Evolutionary conservation across 2,113 vertebrate species (phyloP).

Genomic region (Notothenia coriiceps): DNA sequence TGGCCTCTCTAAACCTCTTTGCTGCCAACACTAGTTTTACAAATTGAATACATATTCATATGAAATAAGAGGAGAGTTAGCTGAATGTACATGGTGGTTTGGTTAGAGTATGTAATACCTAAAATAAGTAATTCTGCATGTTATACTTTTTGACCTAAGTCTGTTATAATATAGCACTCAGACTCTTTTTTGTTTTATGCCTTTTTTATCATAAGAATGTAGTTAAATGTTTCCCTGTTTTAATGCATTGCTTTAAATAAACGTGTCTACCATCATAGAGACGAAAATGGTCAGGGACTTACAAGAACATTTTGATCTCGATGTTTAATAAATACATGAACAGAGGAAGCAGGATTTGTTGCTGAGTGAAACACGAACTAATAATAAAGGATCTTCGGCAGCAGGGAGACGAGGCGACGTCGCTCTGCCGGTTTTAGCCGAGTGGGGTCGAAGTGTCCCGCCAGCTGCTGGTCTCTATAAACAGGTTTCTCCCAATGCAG

Average conservation of each 20-base stretch:
- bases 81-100: not conserved
- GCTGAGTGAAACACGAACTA: rapidly evolving
- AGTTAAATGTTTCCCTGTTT: too few species aligned
- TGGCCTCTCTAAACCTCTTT: not conserved
- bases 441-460: slow-evolving; percentile 57
- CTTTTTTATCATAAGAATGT: too few species aligned
- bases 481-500: slow-evolving; percentile 49
- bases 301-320: too few species aligned
- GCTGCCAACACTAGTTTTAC: too few species aligned
- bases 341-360: not conserved
- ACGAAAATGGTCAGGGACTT: not conserved
- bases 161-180: not conserved
- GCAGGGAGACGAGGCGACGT: slow-evolving; percentile 31
- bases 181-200: not conserved
- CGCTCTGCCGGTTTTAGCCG: slow-evolving; percentile 59
- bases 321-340: not conserved
- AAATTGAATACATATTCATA: too few species aligned
- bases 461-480: slow-evolving; percentile 48
- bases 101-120: not conserved
- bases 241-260: not conserved
- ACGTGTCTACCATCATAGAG: not conserved
- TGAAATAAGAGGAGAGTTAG: too few species aligned
- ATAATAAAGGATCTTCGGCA: slow-evolving; percentile 20
- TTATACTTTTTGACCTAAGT: not conserved
- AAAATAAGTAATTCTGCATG: not conserved